Conservation (phyloP, 2,888 invertebrate genomes). For the Dioctria rufipes region DNA sequence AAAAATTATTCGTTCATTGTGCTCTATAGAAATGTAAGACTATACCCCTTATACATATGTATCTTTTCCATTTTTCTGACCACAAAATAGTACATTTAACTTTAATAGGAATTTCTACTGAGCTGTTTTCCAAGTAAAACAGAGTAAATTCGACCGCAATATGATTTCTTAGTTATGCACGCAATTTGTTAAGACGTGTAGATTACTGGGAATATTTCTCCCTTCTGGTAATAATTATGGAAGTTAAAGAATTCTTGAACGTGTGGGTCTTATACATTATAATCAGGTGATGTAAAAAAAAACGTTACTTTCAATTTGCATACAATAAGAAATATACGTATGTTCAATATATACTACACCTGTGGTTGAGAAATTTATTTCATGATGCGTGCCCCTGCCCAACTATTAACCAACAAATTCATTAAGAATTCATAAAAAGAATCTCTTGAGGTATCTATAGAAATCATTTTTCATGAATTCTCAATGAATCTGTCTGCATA, state of each 20-base stretch:
- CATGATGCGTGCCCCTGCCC: neutral
- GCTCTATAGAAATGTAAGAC: too few species aligned
- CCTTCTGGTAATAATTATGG: neutral
- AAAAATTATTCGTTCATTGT: too few species aligned
- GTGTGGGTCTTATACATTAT: neutral
- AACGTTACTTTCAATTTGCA: neutral
- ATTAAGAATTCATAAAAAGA: neutral
- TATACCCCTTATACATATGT: too few species aligned
- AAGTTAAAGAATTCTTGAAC: neutral
- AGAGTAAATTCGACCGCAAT: conserved; percentile 14
- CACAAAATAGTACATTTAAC: too few species aligned
- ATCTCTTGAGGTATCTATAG: conserved; percentile 1
- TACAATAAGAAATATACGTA: conserved; percentile 2
- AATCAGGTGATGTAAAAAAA: neutral
- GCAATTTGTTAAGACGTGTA: conserved; percentile 15
- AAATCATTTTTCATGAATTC: neutral
- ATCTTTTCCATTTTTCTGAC: too few species aligned
- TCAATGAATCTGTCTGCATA: conserved; percentile 3
- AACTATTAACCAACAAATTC: neutral
- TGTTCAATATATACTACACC: neutral
- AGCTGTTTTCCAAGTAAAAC: too few species aligned
- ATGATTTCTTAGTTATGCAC: conserved; percentile 7
- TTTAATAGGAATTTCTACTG: too few species aligned
- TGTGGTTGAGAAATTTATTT: conserved; percentile 9
- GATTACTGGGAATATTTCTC: neutral